A percentile compares a stretch with the other conserved stretches of the same genome.
phyloP scores from a whole-genome alignment of 1,140 invertebrate species.

The Trinorchestia longiramus region DNA sequence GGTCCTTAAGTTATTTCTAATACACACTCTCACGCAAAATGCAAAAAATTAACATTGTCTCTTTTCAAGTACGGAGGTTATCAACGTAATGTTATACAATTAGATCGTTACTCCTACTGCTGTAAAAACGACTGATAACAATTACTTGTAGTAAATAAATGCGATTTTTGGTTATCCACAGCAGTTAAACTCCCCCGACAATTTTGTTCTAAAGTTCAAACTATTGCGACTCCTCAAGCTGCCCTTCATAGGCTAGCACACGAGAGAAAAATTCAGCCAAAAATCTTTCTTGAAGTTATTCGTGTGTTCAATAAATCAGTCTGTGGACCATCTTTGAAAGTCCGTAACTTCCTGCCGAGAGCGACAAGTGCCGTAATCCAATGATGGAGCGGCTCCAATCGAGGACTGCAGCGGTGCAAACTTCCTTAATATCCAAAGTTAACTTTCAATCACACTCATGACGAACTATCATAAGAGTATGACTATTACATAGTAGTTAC shows the following conservation, averaged over 20 bases:
- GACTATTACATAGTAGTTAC: too few species aligned
- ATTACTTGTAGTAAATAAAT: not conserved
- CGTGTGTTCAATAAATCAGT: conserved; percentile 23
- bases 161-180: not conserved
- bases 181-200: not conserved
- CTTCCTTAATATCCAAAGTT: conserved; percentile 54
- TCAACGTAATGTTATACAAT: not conserved
- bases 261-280: not conserved
- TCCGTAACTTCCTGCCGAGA: conserved; percentile 27
- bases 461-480: too few species aligned
- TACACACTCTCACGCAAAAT: not conserved
- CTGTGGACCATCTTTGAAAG: conserved; percentile 16
- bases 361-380: conserved; percentile 50
- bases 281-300: not conserved
- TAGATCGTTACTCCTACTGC: not conserved
- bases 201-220: not conserved
- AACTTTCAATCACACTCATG: conserved; percentile 48
- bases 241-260: not conserved
- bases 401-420: conserved; percentile 30
- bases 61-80: not conserved
- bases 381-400: conserved; percentile 53
- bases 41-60: not conserved
- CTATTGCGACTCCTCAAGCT: not conserved
- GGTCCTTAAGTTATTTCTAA: not conserved
- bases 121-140: not conserved